These are phyloP conservation scores for Poecilia picta DNA, from an alignment of 2,797 vertebrate genomes.

Conservation along the genomic window DNA sequence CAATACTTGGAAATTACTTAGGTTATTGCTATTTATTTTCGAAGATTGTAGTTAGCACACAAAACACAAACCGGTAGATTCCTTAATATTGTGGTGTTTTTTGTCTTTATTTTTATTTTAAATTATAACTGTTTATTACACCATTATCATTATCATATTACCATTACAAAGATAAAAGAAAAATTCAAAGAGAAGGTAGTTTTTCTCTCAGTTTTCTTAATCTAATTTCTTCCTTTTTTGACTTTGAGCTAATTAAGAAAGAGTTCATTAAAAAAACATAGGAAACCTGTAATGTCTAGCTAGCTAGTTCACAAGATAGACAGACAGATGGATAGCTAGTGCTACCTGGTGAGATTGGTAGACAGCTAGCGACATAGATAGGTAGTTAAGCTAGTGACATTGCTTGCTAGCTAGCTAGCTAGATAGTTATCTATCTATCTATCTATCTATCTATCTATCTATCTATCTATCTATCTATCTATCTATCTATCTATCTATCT, in stretches of 20 bases:
- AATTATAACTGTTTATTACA: background rate
- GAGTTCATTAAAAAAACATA: background rate
- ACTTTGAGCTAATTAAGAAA: constrained; percentile 1
- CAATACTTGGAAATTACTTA: background rate
- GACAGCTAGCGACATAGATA: background rate
- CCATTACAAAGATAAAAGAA: background rate
- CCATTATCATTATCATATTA: background rate
- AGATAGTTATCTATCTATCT: no score
- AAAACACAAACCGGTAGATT: background rate
- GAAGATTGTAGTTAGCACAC: background rate
- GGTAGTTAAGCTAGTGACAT: background rate
- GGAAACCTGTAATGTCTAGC: background rate
- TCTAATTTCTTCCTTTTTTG: background rate
- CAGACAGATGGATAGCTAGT: no score
- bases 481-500: no score
- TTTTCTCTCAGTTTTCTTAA: background rate
- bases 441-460: no score
- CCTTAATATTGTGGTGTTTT: no score
- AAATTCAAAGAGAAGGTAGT: background rate
- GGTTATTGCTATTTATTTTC: background rate
- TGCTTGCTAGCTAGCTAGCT: no score
- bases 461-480: no score
- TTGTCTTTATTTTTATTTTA: no score
- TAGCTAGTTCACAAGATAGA: no score
- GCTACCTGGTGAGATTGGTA: background rate